Base-by-base conservation (phyloP, 1,140 invertebrate genomes). In the Arion vulgaris region DNA sequence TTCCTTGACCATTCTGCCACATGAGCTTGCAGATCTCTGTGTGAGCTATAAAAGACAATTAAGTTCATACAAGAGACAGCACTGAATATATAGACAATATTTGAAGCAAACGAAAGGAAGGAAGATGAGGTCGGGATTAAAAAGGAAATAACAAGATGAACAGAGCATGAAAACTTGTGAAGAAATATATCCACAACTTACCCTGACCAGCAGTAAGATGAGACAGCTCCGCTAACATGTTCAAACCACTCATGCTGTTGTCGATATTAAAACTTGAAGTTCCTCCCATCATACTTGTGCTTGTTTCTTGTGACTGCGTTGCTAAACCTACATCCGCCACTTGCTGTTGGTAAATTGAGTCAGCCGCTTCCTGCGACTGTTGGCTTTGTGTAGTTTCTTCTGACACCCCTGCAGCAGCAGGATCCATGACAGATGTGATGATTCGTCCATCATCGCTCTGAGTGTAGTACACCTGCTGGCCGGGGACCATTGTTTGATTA, bases 391-490 rank as follows among this genome's bases (percentile, higher is more conserved):
- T 28, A 23, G 32, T 39, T 38, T 73, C 80, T 36, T 51, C 71
- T 23, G 80, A 26, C 28, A 51, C 49, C 17, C 51, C 80, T 73
- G 80, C 69, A 9, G 80, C 26, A 23, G 69, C 41, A 39, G 80
- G 45, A 32, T 81, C 80, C 80, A 81, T 81, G 15, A 81, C 80
- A 73, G 80, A 81, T 74, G 80, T 81, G 26, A 81, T 81, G 34
- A 81, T 81, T 32, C 71, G 5, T 28, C 80, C 80, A 74, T 81
- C 80, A 57, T 81, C 80, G 39, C 80, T 81, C 51, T 81, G 80
- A 4, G 80, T 81, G 80, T 81, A 81, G 32, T 81, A 81, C 2
- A 81, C 80, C 36, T 81, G 80, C 32, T 81, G 80, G 32, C 80
- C 80, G 17, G 80, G 80, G 26, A 81, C 80, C 80, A 81, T 81